These are phyloP conservation scores for Lacerta viridis DNA, from an alignment of 2,797 vertebrate species.

Conservation along the genomic window DNA sequence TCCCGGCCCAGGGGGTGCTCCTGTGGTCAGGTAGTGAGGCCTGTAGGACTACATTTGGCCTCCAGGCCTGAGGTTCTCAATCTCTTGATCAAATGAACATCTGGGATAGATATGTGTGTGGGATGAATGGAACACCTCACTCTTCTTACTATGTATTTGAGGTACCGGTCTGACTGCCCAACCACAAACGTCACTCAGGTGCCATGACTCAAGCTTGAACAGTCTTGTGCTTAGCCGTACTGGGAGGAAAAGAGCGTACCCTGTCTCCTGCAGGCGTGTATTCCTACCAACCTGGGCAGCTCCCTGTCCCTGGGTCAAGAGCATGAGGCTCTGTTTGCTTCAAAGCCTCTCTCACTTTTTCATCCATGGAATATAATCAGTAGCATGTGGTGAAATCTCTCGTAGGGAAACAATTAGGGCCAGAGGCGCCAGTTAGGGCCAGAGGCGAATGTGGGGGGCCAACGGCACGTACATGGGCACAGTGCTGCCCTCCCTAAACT, in stretches of 20 bases:
- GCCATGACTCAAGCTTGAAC: background rate
- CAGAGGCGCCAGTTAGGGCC: too few species aligned
- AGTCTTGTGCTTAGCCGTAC: background rate
- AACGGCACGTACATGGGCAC: too few species aligned
- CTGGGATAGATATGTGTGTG: background rate
- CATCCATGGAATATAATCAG: background rate
- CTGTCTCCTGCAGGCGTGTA: background rate
- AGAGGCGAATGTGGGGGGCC: too few species aligned
- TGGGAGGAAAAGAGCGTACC: too few species aligned
- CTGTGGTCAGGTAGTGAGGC: too few species aligned
- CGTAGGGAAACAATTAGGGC: too few species aligned
- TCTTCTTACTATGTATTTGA: background rate
- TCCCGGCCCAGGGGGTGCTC: too few species aligned
- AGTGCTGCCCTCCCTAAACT: too few species aligned
- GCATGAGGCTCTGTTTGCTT: rapidly evolving
- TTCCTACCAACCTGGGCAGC: background rate
- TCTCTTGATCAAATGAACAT: background rate
- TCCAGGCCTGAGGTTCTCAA: too few species aligned
- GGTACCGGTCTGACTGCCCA: background rate
- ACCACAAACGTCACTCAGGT: background rate
- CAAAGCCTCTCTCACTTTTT: background rate
- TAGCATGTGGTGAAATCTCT: too few species aligned
- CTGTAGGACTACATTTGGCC: too few species aligned
- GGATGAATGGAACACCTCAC: background rate
- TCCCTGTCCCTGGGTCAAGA: background rate